phyloP scores from a whole-genome alignment of 2,888 invertebrate genomes.

The Cryptocephalus moraei region DNA sequence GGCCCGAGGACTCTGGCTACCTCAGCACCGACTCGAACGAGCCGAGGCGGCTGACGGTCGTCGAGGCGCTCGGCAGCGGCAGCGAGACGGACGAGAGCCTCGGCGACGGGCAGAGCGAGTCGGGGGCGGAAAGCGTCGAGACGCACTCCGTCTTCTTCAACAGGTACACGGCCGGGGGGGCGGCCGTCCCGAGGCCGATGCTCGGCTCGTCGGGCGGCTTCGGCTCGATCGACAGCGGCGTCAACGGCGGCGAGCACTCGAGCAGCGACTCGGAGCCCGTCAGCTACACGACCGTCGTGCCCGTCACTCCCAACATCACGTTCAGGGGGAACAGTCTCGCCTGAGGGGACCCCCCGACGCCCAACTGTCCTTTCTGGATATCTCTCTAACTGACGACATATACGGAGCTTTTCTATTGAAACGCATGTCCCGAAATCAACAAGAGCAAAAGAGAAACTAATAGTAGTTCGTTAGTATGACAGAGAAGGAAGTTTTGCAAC shows the following conservation, averaged over 20 bases:
- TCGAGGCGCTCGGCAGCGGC: conserved; percentile 26
- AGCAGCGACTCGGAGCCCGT: conserved; percentile 40
- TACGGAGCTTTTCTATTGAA: too few species aligned
- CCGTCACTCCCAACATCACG: conserved; percentile 5
- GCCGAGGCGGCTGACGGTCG: conserved; percentile 26
- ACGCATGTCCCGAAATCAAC: too few species aligned
- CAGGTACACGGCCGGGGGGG: too few species aligned
- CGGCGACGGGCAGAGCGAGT: conserved; percentile 74
- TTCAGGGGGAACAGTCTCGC: neutral
- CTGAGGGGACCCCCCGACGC: too few species aligned
- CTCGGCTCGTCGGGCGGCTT: conserved; percentile 13
- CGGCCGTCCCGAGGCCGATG: conserved; percentile 23
- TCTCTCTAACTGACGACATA: too few species aligned
- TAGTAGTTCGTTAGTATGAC: too few species aligned
- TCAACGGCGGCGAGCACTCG: conserved; percentile 27
- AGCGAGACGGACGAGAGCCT: conserved; percentile 73
- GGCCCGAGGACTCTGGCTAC: conserved; percentile 67
- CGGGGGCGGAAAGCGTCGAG: conserved; percentile 77
- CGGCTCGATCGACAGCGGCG: conserved; percentile 36
- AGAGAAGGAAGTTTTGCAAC: too few species aligned
- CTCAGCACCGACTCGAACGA: conserved; percentile 61
- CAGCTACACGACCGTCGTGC: conserved; percentile 37
- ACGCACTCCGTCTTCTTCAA: conserved; percentile 82
- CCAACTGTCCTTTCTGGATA: too few species aligned
- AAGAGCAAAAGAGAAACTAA: too few species aligned